These are phyloP conservation scores for Tetramorium bicarinatum DNA, from an alignment of 2,888 invertebrate species.

Conservation along the genomic window DNA sequence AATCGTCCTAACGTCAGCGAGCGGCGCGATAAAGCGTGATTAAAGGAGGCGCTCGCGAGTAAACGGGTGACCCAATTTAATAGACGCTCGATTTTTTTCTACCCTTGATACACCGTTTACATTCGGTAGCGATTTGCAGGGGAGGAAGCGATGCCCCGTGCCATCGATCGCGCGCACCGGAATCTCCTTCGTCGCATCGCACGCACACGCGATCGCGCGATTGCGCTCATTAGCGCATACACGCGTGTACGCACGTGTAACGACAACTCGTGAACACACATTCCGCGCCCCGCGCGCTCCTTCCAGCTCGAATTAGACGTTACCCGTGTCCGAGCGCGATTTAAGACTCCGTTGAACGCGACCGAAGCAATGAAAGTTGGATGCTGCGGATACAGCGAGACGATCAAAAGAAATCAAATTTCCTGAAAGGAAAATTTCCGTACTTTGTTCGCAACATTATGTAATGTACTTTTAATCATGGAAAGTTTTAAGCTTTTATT, in stretches of 20 bases:
- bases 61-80: constrained; percentile 69
- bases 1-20: constrained; percentile 31
- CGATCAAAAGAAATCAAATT: neutral
- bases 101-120: constrained; percentile 70
- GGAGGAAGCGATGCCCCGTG: neutral
- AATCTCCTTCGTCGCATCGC: constrained; percentile 20
- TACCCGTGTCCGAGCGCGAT: neutral
- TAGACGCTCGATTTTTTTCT: constrained; percentile 58
- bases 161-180: constrained; percentile 13
- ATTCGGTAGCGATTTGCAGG: constrained; percentile 55
- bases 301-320: constrained; percentile 19
- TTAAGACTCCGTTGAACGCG: neutral
- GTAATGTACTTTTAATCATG: neutral
- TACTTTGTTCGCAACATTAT: neutral
- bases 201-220: constrained; percentile 29
- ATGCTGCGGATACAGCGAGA: neutral
- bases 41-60: constrained; percentile 21
- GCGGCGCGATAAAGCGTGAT: constrained; percentile 15
- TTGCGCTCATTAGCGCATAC: constrained; percentile 23
- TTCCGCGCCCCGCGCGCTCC: neutral
- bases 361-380: neutral
- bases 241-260: constrained; percentile 3
- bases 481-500: neutral
- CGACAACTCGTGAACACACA: neutral
- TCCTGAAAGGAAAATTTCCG: too few species aligned